These are phyloP conservation scores for Macrotis lagotis DNA, from an alignment of 2,113 vertebrate species.

Conservation along the genomic window DNA sequence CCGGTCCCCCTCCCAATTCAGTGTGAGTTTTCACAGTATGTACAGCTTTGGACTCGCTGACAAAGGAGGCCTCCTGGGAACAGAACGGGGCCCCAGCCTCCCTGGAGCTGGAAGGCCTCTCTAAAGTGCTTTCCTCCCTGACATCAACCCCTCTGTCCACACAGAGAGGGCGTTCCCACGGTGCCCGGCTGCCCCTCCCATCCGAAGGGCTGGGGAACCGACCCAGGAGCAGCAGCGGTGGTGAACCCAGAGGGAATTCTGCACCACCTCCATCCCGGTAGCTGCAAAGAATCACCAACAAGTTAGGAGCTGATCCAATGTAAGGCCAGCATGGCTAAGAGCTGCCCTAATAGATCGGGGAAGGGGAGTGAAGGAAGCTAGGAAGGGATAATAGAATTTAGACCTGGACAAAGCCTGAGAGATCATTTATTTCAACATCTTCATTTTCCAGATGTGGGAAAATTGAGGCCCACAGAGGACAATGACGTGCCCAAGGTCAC, in stretches of 20 bases:
- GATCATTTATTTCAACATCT: neutral
- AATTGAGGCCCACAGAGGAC: neutral
- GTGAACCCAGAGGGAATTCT: slow-evolving; percentile 74
- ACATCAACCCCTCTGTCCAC: slow-evolving; percentile 65
- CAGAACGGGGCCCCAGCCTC: slow-evolving; percentile 41
- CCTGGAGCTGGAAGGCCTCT: slow-evolving; percentile 61
- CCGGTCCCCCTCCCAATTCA: slow-evolving; percentile 45
- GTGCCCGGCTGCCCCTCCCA: slow-evolving; percentile 48
- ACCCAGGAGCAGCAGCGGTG: slow-evolving; percentile 68
- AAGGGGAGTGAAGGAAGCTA: neutral
- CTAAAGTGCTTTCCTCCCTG: slow-evolving; percentile 79
- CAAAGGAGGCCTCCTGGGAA: slow-evolving; percentile 10
- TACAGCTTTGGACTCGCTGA: slow-evolving; percentile 60
- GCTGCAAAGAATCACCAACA: slow-evolving; percentile 78
- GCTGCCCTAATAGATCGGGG: neutral
- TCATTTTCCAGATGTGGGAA: neutral
- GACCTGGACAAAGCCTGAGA: neutral
- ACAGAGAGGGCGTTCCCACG: slow-evolving; percentile 75
- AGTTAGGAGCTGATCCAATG: neutral
- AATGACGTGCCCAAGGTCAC: neutral
- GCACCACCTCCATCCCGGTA: slow-evolving; percentile 72
- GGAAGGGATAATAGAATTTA: neutral
- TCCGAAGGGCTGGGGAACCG: slow-evolving; percentile 72
- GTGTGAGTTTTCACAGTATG: slow-evolving; percentile 60
- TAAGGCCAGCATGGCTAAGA: neutral